Percentiles rank a stretch among this genome's conserved stretches.
Conservation (phyloP, 1,140 invertebrate species). For the Gerris buenoi region DNA sequence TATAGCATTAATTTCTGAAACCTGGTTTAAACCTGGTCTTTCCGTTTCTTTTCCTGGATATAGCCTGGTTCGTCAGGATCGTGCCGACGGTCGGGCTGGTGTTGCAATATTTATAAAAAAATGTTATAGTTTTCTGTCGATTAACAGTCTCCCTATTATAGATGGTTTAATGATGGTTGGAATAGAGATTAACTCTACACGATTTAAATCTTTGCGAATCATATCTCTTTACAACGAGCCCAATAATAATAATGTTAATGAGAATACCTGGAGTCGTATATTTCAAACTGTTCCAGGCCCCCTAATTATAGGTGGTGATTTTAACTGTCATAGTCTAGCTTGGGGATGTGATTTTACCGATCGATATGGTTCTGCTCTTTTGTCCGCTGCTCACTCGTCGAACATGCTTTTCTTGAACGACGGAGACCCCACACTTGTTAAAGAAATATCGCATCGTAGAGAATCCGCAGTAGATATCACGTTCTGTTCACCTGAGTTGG, state of each 20-base stretch:
- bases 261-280: neutral
- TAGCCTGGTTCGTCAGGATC: neutral
- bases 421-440: neutral
- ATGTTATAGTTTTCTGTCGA: neutral
- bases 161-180: neutral
- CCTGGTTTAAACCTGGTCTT: neutral
- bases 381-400: neutral
- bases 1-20: neutral
- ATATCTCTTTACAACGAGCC: neutral
- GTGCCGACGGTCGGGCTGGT: neutral
- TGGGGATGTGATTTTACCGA: neutral
- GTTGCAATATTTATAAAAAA: neutral
- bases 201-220: neutral
- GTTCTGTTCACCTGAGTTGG: neutral
- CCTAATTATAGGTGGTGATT: neutral
- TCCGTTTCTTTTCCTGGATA: neutral
- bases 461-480: neutral
- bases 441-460: neutral
- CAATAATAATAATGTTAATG: neutral
- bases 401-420: neutral
- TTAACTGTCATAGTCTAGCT: neutral
- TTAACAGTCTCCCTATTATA: neutral
- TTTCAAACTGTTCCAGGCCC: neutral
- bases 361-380: neutral
- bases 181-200: neutral